Percentiles rank a stretch among this genome's conserved stretches.
Conservation (phyloP, 2,113 vertebrate species). For the Ifrita kowaldi region DNA sequence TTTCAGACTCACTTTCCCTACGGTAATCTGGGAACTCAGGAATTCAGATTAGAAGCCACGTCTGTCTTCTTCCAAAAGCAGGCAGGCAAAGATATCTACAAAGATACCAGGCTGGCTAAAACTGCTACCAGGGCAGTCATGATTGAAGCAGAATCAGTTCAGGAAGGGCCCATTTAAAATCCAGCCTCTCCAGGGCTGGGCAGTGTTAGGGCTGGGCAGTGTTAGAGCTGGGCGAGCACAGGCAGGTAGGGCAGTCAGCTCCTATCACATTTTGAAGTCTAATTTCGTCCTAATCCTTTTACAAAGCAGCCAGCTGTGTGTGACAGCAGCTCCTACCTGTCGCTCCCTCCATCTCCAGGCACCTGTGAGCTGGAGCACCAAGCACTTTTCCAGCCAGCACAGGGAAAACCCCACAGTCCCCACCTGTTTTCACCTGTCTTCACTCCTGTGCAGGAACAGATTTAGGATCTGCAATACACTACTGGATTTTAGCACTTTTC, state of each 20-base stretch:
- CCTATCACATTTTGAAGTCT: neutral
- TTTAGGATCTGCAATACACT: neutral
- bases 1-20: neutral
- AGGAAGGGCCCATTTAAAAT: neutral
- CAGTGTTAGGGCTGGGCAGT: neutral
- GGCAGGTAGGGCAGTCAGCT: neutral
- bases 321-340: neutral
- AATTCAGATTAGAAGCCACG: neutral
- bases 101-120: neutral
- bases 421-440: neutral
- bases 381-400: neutral
- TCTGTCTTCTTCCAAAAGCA: neutral
- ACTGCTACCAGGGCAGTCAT: neutral
- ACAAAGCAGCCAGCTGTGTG: neutral
- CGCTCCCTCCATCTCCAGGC: neutral
- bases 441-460: neutral
- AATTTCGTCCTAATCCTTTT: neutral
- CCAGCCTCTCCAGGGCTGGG: neutral
- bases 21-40: neutral
- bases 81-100: neutral
- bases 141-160: neutral
- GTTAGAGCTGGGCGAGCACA: neutral
- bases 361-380: neutral
- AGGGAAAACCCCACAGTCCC: fast-evolving
- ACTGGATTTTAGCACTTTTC: neutral